Base-by-base conservation (phyloP, 2,888 invertebrate species). In the Prenolepis imparis region DNA sequence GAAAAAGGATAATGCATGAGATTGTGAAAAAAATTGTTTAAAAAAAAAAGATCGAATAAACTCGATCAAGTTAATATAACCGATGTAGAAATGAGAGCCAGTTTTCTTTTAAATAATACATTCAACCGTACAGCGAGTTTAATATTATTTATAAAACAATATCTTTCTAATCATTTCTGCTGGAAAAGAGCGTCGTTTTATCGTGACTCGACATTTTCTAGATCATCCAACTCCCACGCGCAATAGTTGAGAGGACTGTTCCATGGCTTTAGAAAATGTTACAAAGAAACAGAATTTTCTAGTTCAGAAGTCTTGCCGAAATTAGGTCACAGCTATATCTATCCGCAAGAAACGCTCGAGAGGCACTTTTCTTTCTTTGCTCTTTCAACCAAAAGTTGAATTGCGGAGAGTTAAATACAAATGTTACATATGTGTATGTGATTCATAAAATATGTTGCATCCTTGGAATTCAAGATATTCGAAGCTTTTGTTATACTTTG, bases 321-420 rank as follows among this genome's bases (percentile, higher is more conserved):
- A 80, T 80, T 78, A 61, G 57, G 57, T 48, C 68, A 59, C 15
- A 21, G 28, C 24, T 75, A 73, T 36, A 66, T 84, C 66, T 48
- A 78, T 61, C 55, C n/a, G 8, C 12, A 28, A 59, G n/a, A 63
- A 44, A 57, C 66, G 12, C 52, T 63, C 18, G n/a, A 81, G 44
- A 61, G 24, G 9, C 48, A 12, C 9, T 52, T 72, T 81, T 81
- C 52, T 61, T 61, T 44, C 6, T 28, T 32, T n/a, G n/a, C 3
- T 18, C 61, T 32, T 32, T 41, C 44, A 28, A 72, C 32, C 8
- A 80, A 44, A 8, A 41, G 12, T 32, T 44, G 11, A 21, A 44
- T 44, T 44, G 32, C 6, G 11, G 12, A 48, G 8, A 48, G 8
- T 24, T n/a, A 11, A 57, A 67, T 67, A 11, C 1, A 15, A n/a